Evolutionary conservation across 2,888 invertebrate genomes (phyloP).

Genomic region (Caenorhabditis sp.): DNA sequence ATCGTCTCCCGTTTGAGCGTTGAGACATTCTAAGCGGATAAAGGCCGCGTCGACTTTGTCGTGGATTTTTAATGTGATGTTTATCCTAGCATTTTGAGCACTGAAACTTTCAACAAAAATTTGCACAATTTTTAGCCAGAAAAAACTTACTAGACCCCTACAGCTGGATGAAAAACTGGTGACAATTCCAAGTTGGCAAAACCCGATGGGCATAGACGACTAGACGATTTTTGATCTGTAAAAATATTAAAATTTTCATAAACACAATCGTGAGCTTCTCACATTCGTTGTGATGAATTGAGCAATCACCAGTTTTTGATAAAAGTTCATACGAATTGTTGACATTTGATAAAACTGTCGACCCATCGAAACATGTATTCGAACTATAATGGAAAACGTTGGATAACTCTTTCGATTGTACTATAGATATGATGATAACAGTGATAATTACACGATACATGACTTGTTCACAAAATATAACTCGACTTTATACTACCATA

Average conservation of each 20-base stretch:
- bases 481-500: not conserved
- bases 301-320: not conserved
- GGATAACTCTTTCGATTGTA: not conserved
- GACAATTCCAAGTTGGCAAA: conserved; percentile 19
- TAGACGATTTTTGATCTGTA: conserved; percentile 2
- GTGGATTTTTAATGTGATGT: conserved; percentile 43
- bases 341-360: not conserved
- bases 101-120: conserved; percentile 22
- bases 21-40: conserved; percentile 54
- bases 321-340: not conserved
- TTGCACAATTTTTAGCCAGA: not conserved
- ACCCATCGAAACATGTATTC: not conserved
- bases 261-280: not conserved
- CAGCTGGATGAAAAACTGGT: conserved; percentile 12
- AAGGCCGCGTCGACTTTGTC: conserved; percentile 31
- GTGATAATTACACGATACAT: not conserved
- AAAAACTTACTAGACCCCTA: not conserved
- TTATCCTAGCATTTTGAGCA: conserved; percentile 53
- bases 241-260: not conserved
- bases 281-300: not conserved
- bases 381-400: not conserved
- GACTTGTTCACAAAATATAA: conserved; percentile 1
- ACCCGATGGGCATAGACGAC: conserved; percentile 26
- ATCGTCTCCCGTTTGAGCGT: conserved; percentile 52
- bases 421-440: not conserved